Evolutionary conservation across 2,797 vertebrate genomes (phyloP), one percentile per base, ranked within the genome.

Genomic region (Periparus ater): DNA sequence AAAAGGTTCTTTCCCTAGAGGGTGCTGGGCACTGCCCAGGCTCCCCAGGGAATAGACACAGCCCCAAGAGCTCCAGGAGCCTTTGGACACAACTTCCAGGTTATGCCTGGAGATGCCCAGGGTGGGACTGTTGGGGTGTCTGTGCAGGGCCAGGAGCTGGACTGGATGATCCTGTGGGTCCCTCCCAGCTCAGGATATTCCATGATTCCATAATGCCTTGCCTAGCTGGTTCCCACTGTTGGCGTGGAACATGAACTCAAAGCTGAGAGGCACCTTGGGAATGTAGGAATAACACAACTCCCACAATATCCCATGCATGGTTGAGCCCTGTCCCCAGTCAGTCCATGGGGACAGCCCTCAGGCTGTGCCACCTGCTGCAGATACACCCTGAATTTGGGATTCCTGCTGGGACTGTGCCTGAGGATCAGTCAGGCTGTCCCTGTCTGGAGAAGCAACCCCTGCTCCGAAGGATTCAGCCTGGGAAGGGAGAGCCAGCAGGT

Each of bases 361-460:
- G 34, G 3, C 48, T 6, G 61, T 47, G 62, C 79, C 75, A 11
- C 50, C 71, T 10, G 55, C 29, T 12, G 13, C 47, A 60, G 78
- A 11, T 0, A 50, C 32, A 44, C 8, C 9, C 9, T 0, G 0
- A 20, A n/a, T 7, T 14, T 2, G 3, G 3, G 55, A 13, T 48
- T 27, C 34, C 27, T 10, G 27, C 13, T 1, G 32, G 22, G 71
- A 21, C 2, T 10, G 32, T 0, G 44, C 58, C 66, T 47, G 80
- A 63, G 32, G 58, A 54, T 5, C 32, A 2, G 6, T 0, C 0
- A 2, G 58, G 40, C 48, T 54, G 6, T 30, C 29, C 60, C 9
- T 3, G 45, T 5, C 50, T 12, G 32, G 3, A 10, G 60, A 13
- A 55, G 21, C 20, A 11, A 68, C 5, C 9, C 45, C 55, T 15